A percentile compares a stretch with the other conserved stretches of the same genome.
Conservation (phyloP, 2,888 invertebrate genomes). For the Melipona beecheii region DNA sequence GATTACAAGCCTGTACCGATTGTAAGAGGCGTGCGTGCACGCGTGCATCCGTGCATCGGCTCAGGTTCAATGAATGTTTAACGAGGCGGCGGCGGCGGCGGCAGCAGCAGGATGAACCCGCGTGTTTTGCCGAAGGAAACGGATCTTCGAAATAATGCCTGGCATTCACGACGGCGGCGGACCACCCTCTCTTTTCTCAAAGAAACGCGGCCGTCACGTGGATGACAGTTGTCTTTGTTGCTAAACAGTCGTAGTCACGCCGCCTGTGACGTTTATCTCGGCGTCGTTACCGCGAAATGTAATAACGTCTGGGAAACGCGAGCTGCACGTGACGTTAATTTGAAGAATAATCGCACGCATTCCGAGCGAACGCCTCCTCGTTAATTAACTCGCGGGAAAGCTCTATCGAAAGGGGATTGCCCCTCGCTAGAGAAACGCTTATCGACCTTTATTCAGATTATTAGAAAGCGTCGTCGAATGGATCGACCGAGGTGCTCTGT, state of each 20-base stretch:
- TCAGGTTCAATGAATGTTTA: constrained; percentile 58
- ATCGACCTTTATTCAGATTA: too few relatives aligned
- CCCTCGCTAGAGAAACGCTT: too few relatives aligned
- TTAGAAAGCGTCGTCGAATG: too few relatives aligned
- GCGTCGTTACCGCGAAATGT: constrained; percentile 38
- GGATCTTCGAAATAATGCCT: constrained; percentile 50
- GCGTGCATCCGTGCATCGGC: constrained; percentile 8
- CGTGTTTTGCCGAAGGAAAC: constrained; percentile 24
- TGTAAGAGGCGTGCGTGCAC: constrained; percentile 39
- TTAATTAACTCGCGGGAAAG: constrained; percentile 28
- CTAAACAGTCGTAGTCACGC: constrained; percentile 30
- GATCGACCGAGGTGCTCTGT: too few relatives aligned
- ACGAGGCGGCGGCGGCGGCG: background rate
- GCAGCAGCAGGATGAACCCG: background rate
- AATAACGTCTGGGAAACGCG: constrained; percentile 25
- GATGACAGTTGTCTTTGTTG: constrained; percentile 62
- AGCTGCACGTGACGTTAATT: constrained; percentile 39
- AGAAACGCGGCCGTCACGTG: constrained; percentile 42
- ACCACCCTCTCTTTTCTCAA: constrained; percentile 43
- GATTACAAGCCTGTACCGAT: constrained; percentile 65
- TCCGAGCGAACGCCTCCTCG: constrained; percentile 13
- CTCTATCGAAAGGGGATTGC: background rate
- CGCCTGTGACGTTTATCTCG: constrained; percentile 31
- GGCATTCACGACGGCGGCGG: constrained; percentile 50
- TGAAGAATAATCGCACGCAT: constrained; percentile 19